Percentiles rank a stretch among this genome's conserved stretches.
These are phyloP conservation scores for Paracyclopina nana DNA, from an alignment of 1,140 invertebrate species.

Conservation along the genomic window DNA sequence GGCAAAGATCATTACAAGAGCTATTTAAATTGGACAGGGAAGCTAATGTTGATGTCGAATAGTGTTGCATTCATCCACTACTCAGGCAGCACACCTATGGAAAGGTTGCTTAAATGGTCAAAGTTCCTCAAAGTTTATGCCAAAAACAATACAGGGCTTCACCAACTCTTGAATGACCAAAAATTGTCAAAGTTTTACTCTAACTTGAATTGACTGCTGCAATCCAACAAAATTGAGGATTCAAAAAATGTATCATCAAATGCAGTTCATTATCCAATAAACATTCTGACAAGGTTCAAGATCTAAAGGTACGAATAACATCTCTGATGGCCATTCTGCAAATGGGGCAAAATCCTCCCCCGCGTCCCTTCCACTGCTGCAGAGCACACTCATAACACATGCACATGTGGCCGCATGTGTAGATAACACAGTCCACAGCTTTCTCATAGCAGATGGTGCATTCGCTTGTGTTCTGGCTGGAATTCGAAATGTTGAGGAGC, in stretches of 20 bases:
- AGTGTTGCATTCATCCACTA: too few relatives aligned
- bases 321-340: constrained; percentile 78
- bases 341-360: constrained; percentile 75
- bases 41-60: too few relatives aligned
- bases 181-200: neutral
- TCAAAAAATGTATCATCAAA: neutral
- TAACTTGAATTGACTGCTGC: neutral
- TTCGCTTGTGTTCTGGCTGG: constrained; percentile 34
- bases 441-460: constrained; percentile 90
- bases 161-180: too few relatives aligned
- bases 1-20: too few relatives aligned
- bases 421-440: constrained; percentile 73
- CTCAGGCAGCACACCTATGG: too few relatives aligned
- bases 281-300: constrained; percentile 15
- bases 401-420: constrained; percentile 95
- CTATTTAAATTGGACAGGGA: too few relatives aligned
- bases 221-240: neutral
- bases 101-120: too few relatives aligned
- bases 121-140: too few relatives aligned
- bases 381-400: constrained; percentile 78
- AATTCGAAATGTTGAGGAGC: too few relatives aligned
- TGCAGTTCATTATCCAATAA: neutral
- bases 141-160: too few relatives aligned
- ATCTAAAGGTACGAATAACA: constrained; percentile 71
- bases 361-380: constrained; percentile 53